These are phyloP conservation scores for Mirza zaza DNA, from an alignment of 2,113 vertebrate genomes.

Conservation along the genomic window DNA sequence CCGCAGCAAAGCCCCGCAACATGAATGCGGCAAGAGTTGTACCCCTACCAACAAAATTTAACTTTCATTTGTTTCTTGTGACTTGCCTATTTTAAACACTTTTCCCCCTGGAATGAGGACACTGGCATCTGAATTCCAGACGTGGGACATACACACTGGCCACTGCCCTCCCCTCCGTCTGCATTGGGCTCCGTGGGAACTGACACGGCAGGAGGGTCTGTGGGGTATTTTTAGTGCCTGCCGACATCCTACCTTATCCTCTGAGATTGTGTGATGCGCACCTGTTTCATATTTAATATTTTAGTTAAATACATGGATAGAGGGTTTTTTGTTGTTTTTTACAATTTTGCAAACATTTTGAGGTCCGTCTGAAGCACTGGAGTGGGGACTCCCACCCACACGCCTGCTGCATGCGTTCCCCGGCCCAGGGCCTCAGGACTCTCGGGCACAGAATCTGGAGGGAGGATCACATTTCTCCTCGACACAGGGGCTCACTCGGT, in stretches of 20 bases:
- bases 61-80: not conserved
- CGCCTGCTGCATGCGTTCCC: not conserved
- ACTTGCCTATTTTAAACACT: not conserved
- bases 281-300: not conserved
- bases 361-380: accelerated
- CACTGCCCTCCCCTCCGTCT: not conserved
- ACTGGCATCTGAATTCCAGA: not conserved
- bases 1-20: not conserved
- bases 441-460: not conserved
- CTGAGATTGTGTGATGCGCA: not conserved
- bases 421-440: not conserved
- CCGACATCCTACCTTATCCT: not conserved
- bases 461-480: not conserved
- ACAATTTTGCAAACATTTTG: not conserved
- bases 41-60: not conserved
- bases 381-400: not conserved
- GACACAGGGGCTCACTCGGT: not conserved
- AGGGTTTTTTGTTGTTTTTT: not conserved
- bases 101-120: not conserved
- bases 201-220: not conserved
- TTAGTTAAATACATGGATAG: not conserved
- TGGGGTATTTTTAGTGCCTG: not conserved
- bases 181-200: not conserved
- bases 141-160: not conserved
- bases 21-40: not conserved